phyloP scores from a whole-genome alignment of 2,888 invertebrate genomes.

The Dicyrtoma fusca region DNA sequence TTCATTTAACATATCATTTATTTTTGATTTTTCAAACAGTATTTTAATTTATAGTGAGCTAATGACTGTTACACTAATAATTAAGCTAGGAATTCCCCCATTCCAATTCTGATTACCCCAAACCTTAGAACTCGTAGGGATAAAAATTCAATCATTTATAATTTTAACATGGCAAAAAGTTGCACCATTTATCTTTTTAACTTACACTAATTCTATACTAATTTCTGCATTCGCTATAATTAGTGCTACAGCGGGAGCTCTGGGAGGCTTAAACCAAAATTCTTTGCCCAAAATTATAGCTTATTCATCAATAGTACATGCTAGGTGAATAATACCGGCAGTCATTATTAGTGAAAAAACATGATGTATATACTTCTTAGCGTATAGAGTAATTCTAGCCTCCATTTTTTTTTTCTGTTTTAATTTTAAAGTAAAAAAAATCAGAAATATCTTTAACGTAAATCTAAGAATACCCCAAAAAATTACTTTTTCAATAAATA shows the following conservation, averaged over 20 bases:
- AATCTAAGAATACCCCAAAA: not conserved
- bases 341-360: conserved; percentile 11
- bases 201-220: not conserved
- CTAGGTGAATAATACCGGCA: conserved; percentile 40
- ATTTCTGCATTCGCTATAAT: conserved; percentile 20
- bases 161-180: conserved; percentile 48
- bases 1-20: not conserved
- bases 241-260: conserved; percentile 18
- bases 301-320: conserved; percentile 47
- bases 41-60: not conserved
- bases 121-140: conserved; percentile 15
- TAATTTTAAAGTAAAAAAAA: conserved; percentile 22
- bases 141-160: conserved; percentile 26
- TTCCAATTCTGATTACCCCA: conserved; percentile 49
- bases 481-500: conserved; percentile 22
- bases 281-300: conserved; percentile 39
- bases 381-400: conserved; percentile 31
- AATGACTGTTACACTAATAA: not conserved
- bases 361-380: conserved; percentile 41
- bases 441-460: not conserved
- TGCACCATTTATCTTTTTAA: conserved; percentile 41
- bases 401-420: conserved; percentile 9
- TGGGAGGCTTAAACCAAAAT: conserved; percentile 45
- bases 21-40: not conserved
- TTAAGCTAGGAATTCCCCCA: conserved; percentile 42